Evolutionary conservation across 1,140 invertebrate species (phyloP), one percentile per base, ranked within the genome.

Genomic region (Whitmania pigra): DNA sequence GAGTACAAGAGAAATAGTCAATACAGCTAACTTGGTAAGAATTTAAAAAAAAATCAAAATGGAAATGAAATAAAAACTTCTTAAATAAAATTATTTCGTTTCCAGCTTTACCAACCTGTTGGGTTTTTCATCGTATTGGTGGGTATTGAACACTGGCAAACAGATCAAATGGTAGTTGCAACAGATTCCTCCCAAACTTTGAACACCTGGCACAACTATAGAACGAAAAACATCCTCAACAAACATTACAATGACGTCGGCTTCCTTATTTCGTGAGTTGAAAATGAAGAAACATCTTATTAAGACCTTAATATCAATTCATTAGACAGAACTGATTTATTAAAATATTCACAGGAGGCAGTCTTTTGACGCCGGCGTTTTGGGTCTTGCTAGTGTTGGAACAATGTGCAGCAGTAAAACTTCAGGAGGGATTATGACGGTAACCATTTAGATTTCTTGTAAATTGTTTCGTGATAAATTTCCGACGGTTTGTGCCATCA

Each of bases 361-460:
- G 70, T 86, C 87, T 75, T 96, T 97, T 84, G 87, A 88, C 53
- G 88, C 88, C 68, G 91, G 92, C 17, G 91, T 97, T 0, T 91
- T 96, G 7, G 94, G 94, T 0, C 98, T 99, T 84, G 96, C 95
- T 0, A 84, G 96, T 25, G 97, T 97, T 82, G 94, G 94, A 7
- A 93, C 93, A 6, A 98, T 99, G 77, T 99, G 96, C 82, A 97
- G 94, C 0, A 93, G 89, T 80, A 89, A 96, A 80, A 97, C 90
- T 82, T 97, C 93, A 3, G 95, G 94, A 11, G 96, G 94, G 0
- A 93, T 99, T 0, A 93, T 90, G 72, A 93, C 92, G 82, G 85
- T 84, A 77, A 5, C 43, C 11, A 49, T 49, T 49, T 49, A 49
- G 43, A 49, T 11, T 49, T 0, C 9, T 15, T 49, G 13, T 15